A percentile compares a stretch with the other conserved stretches of the same genome.
phyloP scores from a whole-genome alignment of 2,888 invertebrate genomes.

The Podabrus alpinus region DNA sequence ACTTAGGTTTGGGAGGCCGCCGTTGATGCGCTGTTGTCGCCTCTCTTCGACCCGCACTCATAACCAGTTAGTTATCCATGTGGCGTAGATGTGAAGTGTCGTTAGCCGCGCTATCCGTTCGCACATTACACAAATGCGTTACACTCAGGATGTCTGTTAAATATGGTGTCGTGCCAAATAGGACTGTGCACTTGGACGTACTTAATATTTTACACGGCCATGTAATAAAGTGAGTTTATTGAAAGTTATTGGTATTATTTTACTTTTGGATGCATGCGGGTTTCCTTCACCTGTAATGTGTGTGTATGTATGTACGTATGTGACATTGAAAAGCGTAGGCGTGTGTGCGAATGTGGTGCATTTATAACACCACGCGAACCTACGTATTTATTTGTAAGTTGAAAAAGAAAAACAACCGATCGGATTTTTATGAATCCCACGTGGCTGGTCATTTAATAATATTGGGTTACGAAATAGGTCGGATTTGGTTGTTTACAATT shows the following conservation, averaged over 20 bases:
- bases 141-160: constrained; percentile 29
- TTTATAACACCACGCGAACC: neutral
- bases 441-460: neutral
- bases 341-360: neutral
- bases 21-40: constrained; percentile 50
- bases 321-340: neutral
- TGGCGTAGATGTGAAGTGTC: constrained; percentile 27
- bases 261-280: constrained; percentile 8
- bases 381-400: neutral
- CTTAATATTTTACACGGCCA: constrained; percentile 25
- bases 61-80: constrained; percentile 26
- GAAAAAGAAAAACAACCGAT: neutral
- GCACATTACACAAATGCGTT: constrained; percentile 26
- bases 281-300: constrained; percentile 44
- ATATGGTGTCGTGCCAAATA: constrained; percentile 30
- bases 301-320: neutral
- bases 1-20: constrained; percentile 52
- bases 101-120: constrained; percentile 35
- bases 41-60: constrained; percentile 31
- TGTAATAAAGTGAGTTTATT: constrained; percentile 28
- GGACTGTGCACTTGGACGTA: constrained; percentile 22
- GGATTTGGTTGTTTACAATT: constrained; percentile 4
- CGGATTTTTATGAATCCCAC: neutral
- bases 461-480: neutral
- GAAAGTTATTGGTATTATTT: neutral